Conservation (phyloP, 2,113 vertebrate genomes). For the Chloropsis cyanopogon region DNA sequence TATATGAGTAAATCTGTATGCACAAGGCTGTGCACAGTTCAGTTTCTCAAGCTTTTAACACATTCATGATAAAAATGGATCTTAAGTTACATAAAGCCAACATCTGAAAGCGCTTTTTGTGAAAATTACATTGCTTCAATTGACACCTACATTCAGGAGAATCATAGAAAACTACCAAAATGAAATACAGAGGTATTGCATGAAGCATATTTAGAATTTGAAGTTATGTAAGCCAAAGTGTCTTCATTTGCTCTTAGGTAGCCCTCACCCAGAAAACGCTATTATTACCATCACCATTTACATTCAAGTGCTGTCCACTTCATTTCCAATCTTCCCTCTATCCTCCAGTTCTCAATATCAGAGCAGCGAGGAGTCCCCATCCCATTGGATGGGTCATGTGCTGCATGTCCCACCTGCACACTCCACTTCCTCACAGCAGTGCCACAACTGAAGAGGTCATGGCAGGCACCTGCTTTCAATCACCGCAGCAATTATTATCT, state of each 20-base stretch:
- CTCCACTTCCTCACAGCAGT: constrained; percentile 45
- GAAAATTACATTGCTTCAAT: not conserved
- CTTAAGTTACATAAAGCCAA: not conserved
- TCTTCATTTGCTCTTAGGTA: not conserved
- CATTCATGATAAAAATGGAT: not conserved
- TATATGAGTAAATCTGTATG: not conserved
- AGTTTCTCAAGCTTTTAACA: not conserved
- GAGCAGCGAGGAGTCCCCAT: constrained; percentile 31
- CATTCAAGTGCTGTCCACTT: not conserved
- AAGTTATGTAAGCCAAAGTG: not conserved
- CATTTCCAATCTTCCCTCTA: not conserved
- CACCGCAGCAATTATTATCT: constrained; percentile 18
- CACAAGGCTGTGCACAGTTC: not conserved
- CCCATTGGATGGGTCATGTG: constrained; percentile 71
- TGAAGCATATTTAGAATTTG: not conserved
- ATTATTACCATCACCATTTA: not conserved
- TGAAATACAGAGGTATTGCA: not conserved
- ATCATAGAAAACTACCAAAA: not conserved
- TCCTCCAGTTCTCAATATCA: not conserved
- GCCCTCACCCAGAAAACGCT: not conserved
- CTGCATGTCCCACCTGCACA: constrained; percentile 31
- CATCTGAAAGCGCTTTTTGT: not conserved
- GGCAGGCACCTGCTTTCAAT: constrained; percentile 51
- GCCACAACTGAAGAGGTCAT: not conserved
- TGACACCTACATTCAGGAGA: not conserved